Base-by-base conservation (phyloP, 2,888 invertebrate genomes). In the Caenorhabditis panamensis region DNA sequence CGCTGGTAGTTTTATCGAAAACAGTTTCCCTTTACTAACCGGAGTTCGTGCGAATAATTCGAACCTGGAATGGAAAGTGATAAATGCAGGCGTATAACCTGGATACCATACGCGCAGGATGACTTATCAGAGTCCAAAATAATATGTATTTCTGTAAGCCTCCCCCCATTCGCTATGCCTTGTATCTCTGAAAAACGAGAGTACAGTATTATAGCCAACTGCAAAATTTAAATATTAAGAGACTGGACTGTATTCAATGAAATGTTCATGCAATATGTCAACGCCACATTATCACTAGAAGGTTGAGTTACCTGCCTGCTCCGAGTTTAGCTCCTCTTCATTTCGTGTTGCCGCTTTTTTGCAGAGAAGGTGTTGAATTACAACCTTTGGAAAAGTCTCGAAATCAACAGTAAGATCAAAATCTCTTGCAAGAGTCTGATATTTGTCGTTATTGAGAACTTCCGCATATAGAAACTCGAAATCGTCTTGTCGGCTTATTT, bases 391-490 rank as follows among this genome's bases (percentile, higher is more conserved):
- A 53, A 79, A 79, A 0, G 79, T 63, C 16, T 79, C 79, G 22
- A 79, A 79, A 47, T 79, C 79, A 9, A 79, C 79, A 3, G 54
- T 79, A 16, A 79, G 22, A 31, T 79, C 79, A 54, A 72, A 73
- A 24, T 73, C 63, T 37, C 49, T 36, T 0, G 79, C 79, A 3
- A 79, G 58, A 22, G 18, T 31, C 26, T 80, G 80, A 62, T 80
- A 80, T 31, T 71, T 76, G 9, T 76, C 80, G 47, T 80, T 75
- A 37, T 80, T 80, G 1, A 80, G 8, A 0, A 36, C 41, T 26
- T 76, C 80, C 9, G 80, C 69, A 44, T 56, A 80, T 1, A 80
- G 59, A 51, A 80, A 80, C n/a, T 80, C 80, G 22, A 56, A 80
- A 36, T 80, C 80, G 51, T 80, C 76, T 9, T 53, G 9, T 2